Conservation (phyloP, 2,113 vertebrate genomes). For the Sialia sialis region DNA sequence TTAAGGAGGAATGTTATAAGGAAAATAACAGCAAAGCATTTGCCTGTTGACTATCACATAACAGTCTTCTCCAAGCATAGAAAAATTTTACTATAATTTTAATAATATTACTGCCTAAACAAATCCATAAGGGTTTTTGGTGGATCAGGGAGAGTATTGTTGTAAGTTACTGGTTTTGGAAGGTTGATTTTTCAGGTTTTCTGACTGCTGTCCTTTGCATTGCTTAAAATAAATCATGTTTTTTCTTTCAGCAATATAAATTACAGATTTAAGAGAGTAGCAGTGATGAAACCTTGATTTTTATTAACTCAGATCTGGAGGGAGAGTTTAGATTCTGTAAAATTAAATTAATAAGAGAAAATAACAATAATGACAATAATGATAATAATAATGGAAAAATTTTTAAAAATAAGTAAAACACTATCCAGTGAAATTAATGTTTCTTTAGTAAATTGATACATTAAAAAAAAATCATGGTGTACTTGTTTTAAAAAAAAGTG, state of each 20-base stretch:
- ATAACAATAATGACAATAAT: neutral
- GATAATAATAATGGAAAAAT: neutral
- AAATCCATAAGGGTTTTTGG: neutral
- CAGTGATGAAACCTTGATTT: neutral
- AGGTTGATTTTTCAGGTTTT: neutral
- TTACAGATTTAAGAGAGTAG: slow-evolving; percentile 36
- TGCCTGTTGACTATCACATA: neutral
- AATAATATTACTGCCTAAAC: neutral
- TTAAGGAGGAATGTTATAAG: neutral
- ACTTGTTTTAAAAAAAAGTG: neutral
- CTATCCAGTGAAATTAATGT: slow-evolving; percentile 18
- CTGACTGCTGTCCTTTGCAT: neutral
- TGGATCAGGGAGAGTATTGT: neutral
- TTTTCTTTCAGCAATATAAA: slow-evolving; percentile 25
- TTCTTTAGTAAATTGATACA: neutral
- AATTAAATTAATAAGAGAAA: neutral
- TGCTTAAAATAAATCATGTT: slow-evolving; percentile 14
- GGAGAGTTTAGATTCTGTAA: slow-evolving; percentile 10
- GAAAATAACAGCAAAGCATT: neutral
- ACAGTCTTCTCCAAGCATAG: neutral
- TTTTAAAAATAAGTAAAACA: neutral
- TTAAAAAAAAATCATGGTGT: slow-evolving; percentile 22
- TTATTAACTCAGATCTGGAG: neutral
- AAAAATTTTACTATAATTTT: neutral
- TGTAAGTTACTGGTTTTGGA: neutral